Evolutionary conservation across 2,113 vertebrate genomes (phyloP).

Genomic region (Hypomesus transpacificus): DNA sequence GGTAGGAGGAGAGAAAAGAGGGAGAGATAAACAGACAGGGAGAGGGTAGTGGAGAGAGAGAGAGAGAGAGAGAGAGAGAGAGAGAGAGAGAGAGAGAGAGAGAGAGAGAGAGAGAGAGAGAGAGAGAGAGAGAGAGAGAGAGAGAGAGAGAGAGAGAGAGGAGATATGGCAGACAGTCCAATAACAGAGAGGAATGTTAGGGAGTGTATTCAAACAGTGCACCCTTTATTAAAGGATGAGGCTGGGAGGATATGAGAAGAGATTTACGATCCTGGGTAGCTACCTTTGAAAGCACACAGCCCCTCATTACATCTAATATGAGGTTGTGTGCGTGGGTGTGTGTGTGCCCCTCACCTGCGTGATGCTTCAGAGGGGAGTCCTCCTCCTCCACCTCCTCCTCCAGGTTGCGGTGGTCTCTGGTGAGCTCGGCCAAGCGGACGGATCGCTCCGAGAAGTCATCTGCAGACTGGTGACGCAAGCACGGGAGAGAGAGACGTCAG

Average conservation of each 20-base stretch:
- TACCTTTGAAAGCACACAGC: neutral
- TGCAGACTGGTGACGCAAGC: slow-evolving; percentile 69
- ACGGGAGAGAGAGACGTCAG: neutral
- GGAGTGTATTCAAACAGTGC: neutral
- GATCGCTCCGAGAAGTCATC: slow-evolving; percentile 87
- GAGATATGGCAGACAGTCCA: neutral
- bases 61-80: neutral
- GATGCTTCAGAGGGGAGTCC: slow-evolving; percentile 21
- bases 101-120: neutral
- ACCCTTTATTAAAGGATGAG: neutral
- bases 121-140: neutral
- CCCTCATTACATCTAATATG: neutral
- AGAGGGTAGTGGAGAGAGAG: neutral
- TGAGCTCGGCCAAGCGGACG: slow-evolving; percentile 76
- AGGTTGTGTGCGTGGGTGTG: neutral
- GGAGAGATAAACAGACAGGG: neutral
- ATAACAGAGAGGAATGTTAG: neutral
- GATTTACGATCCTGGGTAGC: neutral
- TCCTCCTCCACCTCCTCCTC: slow-evolving; percentile 63
- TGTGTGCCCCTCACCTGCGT: slow-evolving; percentile 55
- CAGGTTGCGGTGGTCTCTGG: slow-evolving; percentile 75
- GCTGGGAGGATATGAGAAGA: neutral
- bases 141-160: neutral
- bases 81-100: neutral
- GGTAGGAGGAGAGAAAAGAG: neutral